Evolutionary conservation across 2,888 invertebrate species (phyloP), one percentile per base, ranked within the genome.

Genomic region (Macrosoma leucophasiata): DNA sequence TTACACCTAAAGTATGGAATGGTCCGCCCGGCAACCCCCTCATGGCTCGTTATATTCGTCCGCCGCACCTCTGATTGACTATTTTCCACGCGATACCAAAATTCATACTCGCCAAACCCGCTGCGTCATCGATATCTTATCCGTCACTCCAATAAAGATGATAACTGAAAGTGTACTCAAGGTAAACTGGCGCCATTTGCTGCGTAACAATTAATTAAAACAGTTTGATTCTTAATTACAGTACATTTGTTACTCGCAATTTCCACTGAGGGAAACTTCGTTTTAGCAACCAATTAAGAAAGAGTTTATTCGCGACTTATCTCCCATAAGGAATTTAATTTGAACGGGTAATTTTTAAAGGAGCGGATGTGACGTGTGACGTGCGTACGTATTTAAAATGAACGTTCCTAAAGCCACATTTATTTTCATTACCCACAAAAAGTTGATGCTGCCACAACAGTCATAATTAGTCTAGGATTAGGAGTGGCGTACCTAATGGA

Each of bases 21-120:
- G n/a, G n/a, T n/a, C n/a, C n/a, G n/a, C n/a, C n/a, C 22, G 28
- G 30, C 10, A 18, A 34, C 18, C 43, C 41, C 45, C 46, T 58
- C 60, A 61, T 57, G 52, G 57, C 31, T 53, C 48, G 50, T 61
- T 61, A 55, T 44, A 54, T 54, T 55, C 41, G 42, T 44, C 43
- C 41, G 50, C 55, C 68, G 53, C 67, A 58, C 66, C 67, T 59
- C 46, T 48, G 43, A 55, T 50, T 44, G 57, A 47, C 47, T 40
- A 45, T 46, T 50, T 37, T 47, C 45, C 55, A 60, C 59, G 57
- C 58, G 33, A 62, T 55, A 50, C 36, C 34, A 26, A 48, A 54
- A 58, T 60, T 61, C 55, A 55, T 58, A 46, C 35, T 34, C 43
- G 41, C n/a, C 46, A 50, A 47, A 36, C 14, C 3, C 12, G 11